Conservation (phyloP, 2,113 vertebrate genomes). For the Triplophysa siluroides region DNA sequence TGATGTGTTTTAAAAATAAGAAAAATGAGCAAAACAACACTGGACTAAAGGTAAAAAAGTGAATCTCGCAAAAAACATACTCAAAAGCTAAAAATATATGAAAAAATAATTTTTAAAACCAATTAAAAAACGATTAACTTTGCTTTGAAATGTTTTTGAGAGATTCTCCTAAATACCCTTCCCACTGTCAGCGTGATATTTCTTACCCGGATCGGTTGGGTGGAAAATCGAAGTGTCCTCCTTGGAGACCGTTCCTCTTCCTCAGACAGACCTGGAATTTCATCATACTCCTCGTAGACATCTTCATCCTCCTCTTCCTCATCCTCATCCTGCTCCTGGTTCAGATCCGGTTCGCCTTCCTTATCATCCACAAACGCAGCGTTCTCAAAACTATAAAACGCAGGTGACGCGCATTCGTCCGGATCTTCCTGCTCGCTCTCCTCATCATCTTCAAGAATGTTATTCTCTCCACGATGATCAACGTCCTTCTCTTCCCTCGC, state of each 20-base stretch:
- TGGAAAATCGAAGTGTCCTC: constrained; percentile 86
- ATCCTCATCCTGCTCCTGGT: constrained; percentile 63
- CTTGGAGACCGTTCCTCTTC: constrained; percentile 79
- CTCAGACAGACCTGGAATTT: constrained; percentile 83
- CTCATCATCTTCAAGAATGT: constrained; percentile 57
- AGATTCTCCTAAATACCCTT: not conserved
- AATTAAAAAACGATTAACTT: not conserved
- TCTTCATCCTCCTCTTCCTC: constrained; percentile 72
- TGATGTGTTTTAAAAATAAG: too few relatives aligned
- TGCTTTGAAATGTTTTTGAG: not conserved
- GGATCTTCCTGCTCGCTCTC: constrained; percentile 64
- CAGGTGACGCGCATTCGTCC: constrained; percentile 66
- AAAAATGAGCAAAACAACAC: too few relatives aligned
- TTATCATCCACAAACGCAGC: constrained; percentile 86
- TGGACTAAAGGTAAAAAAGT: too few relatives aligned
- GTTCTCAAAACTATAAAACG: constrained; percentile 85
- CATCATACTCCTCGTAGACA: constrained; percentile 77
- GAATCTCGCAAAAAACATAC: too few relatives aligned
- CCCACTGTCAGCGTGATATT: not conserved
- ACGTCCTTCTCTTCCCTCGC: constrained; percentile 49
- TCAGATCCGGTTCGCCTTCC: constrained; percentile 72
- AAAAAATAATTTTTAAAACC: too few relatives aligned
- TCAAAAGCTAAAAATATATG: too few relatives aligned
- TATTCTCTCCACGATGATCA: constrained; percentile 61
- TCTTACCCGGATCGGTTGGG: constrained; percentile 84